A percentile compares a stretch with the other conserved stretches of the same genome.
Evolutionary conservation across 2,888 invertebrate species (phyloP).

Genomic region (Alcis repandata): DNA sequence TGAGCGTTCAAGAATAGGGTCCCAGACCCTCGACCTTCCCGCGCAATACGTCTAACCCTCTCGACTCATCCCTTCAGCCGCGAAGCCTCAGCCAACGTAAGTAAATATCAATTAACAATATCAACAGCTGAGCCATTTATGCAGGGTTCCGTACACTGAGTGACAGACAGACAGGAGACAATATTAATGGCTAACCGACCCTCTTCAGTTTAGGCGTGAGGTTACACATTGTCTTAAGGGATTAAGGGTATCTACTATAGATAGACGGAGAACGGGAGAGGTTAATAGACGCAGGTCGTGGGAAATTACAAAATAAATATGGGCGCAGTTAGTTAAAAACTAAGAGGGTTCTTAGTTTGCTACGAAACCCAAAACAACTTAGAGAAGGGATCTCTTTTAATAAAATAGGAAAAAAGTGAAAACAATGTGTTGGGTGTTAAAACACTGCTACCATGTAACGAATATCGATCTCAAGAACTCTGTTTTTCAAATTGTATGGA

Average conservation of each 20-base stretch:
- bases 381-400: too few relatives aligned
- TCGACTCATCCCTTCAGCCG: neutral
- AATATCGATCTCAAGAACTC: too few relatives aligned
- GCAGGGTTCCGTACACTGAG: conserved; percentile 11
- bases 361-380: too few relatives aligned
- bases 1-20: too few relatives aligned
- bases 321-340: too few relatives aligned
- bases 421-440: too few relatives aligned
- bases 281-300: neutral
- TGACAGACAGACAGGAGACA: conserved; percentile 35
- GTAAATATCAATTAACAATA: conserved; percentile 26
- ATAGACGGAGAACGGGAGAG: neutral
- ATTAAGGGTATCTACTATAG: neutral
- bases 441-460: too few relatives aligned
- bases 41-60: neutral
- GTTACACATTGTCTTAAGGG: neutral
- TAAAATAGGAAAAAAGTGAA: too few relatives aligned
- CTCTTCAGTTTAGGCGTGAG: conserved; percentile 32
- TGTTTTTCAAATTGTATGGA: too few relatives aligned
- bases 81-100: neutral
- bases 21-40: neutral
- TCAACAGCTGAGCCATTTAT: conserved; percentile 12
- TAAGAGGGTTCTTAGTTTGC: too few relatives aligned
- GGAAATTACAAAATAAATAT: too few relatives aligned
- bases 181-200: conserved; percentile 44